Conservation (phyloP, 1,140 invertebrate species). For the Dinoponera quadriceps region DNA sequence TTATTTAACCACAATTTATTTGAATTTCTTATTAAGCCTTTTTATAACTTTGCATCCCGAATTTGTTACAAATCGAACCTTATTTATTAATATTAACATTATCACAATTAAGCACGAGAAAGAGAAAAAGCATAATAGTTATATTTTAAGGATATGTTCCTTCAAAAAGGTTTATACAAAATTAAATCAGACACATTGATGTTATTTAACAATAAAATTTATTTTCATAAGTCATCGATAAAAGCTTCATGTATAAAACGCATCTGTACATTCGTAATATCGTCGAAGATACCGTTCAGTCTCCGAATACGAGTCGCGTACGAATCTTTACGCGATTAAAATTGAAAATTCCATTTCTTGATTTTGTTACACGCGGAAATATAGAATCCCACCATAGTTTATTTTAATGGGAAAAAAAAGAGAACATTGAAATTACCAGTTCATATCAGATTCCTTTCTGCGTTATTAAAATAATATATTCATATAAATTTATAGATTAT, state of each 20-base stretch:
- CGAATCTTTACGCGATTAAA: constrained; percentile 45
- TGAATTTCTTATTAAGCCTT: too few species aligned
- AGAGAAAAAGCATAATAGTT: too few species aligned
- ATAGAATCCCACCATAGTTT: background rate
- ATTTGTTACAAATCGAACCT: too few species aligned
- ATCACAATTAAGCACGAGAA: too few species aligned
- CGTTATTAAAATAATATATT: too few species aligned
- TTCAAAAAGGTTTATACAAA: too few species aligned
- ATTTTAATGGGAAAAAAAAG: background rate
- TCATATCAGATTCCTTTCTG: too few species aligned
- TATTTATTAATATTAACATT: too few species aligned
- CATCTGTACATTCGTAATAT: constrained; percentile 75
- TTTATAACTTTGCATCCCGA: too few species aligned
- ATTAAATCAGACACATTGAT: background rate
- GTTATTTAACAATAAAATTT: constrained; percentile 78
- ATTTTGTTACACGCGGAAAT: constrained; percentile 47
- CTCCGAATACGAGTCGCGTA: constrained; percentile 66
- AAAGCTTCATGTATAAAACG: constrained; percentile 80
- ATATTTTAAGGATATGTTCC: too few species aligned
- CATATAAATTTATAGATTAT: too few species aligned
- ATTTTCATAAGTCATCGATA: constrained; percentile 72
- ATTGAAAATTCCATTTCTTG: constrained; percentile 49
- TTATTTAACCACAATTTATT: too few species aligned
- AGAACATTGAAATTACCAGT: background rate
- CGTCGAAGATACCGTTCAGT: constrained; percentile 71